Conservation (phyloP, 2,888 invertebrate genomes). For the Diploptera punctata region DNA sequence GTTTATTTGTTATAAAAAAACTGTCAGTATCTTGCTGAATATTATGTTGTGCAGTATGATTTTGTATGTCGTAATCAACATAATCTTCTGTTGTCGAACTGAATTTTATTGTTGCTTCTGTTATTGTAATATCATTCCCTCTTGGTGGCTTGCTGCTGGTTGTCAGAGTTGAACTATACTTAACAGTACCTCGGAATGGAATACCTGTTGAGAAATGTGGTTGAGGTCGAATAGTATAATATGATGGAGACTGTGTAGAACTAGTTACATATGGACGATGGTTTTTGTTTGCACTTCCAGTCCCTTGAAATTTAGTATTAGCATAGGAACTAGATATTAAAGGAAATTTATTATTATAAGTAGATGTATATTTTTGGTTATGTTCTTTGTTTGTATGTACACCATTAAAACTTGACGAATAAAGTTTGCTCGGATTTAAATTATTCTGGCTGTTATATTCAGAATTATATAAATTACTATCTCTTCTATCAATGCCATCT, state of each 20-base stretch:
- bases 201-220: conserved; percentile 30
- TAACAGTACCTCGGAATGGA: neutral
- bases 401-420: conserved; percentile 33
- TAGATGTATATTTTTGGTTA: conserved; percentile 31
- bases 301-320: conserved; percentile 72
- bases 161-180: neutral
- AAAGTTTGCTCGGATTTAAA: conserved; percentile 55
- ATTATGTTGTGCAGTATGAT: neutral
- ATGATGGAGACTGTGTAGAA: conserved; percentile 43
- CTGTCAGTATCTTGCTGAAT: neutral
- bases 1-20: neutral
- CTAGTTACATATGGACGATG: conserved; percentile 31
- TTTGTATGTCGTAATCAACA: neutral
- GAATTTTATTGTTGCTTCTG: neutral
- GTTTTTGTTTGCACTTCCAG: conserved; percentile 38
- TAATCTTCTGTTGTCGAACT: neutral
- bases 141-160: neutral
- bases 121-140: neutral
- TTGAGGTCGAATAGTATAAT: conserved; percentile 44
- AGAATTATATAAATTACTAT: conserved; percentile 53
- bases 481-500: conserved; percentile 54
- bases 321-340: conserved; percentile 75
- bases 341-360: conserved; percentile 61
- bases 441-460: conserved; percentile 57
- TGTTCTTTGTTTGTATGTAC: conserved; percentile 32